Percentiles rank a stretch among this genome's conserved stretches.
These are phyloP conservation scores for Mesocricetus auratus DNA, from an alignment of 2,113 vertebrate species.

Conservation along the genomic window DNA sequence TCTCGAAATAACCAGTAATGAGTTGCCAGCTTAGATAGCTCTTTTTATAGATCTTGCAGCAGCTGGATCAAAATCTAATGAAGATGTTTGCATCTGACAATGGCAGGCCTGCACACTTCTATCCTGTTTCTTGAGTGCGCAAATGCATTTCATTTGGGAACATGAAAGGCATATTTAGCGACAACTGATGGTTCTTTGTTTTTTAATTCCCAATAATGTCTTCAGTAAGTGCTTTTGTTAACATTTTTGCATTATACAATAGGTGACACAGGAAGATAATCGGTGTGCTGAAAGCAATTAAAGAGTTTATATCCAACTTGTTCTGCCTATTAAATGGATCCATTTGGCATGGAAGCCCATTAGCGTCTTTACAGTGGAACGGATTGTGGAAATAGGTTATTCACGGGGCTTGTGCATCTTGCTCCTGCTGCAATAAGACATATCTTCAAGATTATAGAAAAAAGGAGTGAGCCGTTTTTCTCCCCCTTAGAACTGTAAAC, in stretches of 20 bases:
- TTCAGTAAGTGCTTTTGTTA: constrained; percentile 83
- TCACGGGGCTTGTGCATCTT: constrained; percentile 65
- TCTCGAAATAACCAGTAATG: constrained; percentile 79
- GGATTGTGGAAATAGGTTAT: constrained; percentile 79
- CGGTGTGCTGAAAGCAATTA: constrained; percentile 82
- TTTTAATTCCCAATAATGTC: constrained; percentile 82
- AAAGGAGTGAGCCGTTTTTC: constrained; percentile 65
- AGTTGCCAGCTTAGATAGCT: constrained; percentile 65
- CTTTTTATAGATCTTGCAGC: constrained; percentile 79
- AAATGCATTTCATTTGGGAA: constrained; percentile 76
- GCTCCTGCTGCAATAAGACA: constrained; percentile 70
- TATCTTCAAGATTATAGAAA: constrained; percentile 69
- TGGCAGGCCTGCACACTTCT: constrained; percentile 42
- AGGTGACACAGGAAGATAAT: constrained; percentile 81
- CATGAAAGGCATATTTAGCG: constrained; percentile 83
- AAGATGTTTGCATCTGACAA: constrained; percentile 77
- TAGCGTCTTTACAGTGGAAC: constrained; percentile 76
- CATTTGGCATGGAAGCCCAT: constrained; percentile 78
- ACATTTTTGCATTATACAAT: constrained; percentile 80
- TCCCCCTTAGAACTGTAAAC: constrained; percentile 74
- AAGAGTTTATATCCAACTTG: constrained; percentile 82
- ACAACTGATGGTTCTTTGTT: constrained; percentile 79
- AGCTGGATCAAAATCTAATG: constrained; percentile 81
- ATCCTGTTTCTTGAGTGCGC: constrained; percentile 56
- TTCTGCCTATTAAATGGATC: constrained; percentile 81